Evolutionary conservation across 2,113 vertebrate genomes (phyloP).

Genomic region (Heliornis fulica): DNA sequence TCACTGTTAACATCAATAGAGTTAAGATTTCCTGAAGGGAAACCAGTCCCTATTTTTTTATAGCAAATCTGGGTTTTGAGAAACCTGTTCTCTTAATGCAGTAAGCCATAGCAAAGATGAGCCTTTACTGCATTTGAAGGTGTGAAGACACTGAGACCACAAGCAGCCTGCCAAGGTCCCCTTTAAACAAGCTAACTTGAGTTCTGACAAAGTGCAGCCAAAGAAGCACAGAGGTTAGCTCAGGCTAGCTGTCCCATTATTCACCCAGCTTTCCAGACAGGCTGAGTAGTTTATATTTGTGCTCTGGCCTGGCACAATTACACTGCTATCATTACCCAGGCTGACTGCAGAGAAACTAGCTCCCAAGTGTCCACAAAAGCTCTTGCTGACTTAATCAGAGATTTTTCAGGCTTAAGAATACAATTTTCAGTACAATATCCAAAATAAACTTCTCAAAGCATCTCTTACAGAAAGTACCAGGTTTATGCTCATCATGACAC

Average conservation of each 20-base stretch:
- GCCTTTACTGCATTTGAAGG: neutral
- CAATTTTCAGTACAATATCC: neutral
- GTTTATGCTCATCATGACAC: neutral
- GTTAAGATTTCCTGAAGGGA: neutral
- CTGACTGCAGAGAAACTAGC: neutral
- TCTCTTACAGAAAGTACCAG: neutral
- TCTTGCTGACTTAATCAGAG: neutral
- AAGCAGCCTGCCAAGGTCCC: neutral
- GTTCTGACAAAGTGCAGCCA: constrained; percentile 18
- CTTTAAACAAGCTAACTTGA: neutral
- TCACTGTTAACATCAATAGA: neutral
- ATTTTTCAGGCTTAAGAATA: neutral
- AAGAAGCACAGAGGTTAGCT: constrained; percentile 13
- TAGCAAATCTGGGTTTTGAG: neutral
- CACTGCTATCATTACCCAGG: neutral
- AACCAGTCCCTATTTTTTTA: neutral
- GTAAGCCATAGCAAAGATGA: neutral
- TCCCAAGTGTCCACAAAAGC: neutral
- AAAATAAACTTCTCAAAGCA: neutral
- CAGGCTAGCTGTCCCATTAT: neutral
- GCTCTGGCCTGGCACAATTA: neutral
- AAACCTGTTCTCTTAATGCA: neutral
- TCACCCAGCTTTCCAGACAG: constrained; percentile 8
- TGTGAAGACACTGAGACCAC: neutral
- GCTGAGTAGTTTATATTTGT: neutral